phyloP scores from a whole-genome alignment of 2,113 vertebrate species.

The Craseonycteris thonglongyai region DNA sequence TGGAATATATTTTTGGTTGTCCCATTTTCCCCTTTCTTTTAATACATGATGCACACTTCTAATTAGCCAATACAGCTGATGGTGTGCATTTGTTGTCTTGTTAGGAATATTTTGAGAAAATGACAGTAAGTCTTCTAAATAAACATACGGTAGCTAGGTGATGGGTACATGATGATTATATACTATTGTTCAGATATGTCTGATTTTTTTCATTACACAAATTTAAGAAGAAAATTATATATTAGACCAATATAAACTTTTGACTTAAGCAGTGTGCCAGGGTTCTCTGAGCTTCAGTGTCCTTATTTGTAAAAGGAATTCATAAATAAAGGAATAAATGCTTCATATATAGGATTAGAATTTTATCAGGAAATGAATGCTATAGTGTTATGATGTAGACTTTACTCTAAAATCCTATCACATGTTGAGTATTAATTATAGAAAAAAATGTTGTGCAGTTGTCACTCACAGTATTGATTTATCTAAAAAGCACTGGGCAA shows the following conservation, averaged over 20 bases:
- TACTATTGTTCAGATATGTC: neutral
- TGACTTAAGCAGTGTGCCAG: neutral
- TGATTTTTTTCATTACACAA: neutral
- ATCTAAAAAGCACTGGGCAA: neutral
- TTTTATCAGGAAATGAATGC: neutral
- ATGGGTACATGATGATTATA: neutral
- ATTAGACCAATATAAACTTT: neutral
- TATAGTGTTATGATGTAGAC: neutral
- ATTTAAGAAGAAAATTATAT: neutral
- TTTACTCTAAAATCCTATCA: neutral
- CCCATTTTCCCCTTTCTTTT: neutral
- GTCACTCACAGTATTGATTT: neutral
- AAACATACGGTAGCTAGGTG: neutral
- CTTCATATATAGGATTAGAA: neutral
- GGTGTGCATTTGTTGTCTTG: neutral
- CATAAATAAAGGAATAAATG: neutral
- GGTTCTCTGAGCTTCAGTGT: neutral
- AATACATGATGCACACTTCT: neutral
- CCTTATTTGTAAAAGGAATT: neutral
- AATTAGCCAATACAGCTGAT: neutral
- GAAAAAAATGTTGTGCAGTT: neutral
- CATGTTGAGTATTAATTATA: constrained; percentile 31
- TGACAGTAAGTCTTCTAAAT: constrained; percentile 13
- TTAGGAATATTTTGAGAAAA: neutral
- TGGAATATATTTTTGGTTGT: neutral